These are phyloP conservation scores for Pomatostomus ruficeps DNA, from an alignment of 2,113 vertebrate species.

Conservation along the genomic window DNA sequence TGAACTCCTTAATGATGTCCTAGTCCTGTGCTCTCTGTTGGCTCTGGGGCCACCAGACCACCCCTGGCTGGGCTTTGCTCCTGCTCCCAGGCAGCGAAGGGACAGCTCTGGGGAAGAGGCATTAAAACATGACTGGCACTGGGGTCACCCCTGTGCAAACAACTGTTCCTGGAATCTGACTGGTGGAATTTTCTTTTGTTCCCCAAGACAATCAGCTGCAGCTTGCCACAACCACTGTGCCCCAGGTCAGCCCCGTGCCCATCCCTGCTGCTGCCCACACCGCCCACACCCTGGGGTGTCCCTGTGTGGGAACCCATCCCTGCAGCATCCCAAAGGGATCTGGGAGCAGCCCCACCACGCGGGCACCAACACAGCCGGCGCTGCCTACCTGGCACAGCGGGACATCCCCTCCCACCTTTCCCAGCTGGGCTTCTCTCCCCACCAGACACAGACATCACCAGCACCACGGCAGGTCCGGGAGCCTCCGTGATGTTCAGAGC, in stretches of 20 bases:
- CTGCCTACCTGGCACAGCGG: not conserved
- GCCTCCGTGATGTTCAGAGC: rapidly evolving
- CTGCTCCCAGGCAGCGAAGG: not conserved
- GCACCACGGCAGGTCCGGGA: rapidly evolving
- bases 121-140: not conserved
- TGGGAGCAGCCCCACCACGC: rapidly evolving
- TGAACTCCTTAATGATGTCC: not conserved
- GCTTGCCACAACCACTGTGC: rapidly evolving
- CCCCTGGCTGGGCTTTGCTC: not conserved
- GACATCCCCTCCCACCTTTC: not conserved
- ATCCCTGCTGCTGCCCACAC: rapidly evolving
- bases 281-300: rapidly evolving
- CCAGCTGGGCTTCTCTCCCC: not conserved
- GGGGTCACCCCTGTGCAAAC: not conserved
- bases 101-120: not conserved
- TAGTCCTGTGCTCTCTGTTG: not conserved
- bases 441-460: not conserved
- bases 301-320: not conserved
- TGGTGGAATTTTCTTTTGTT: not conserved
- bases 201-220: not conserved
- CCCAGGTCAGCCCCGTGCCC: rapidly evolving
- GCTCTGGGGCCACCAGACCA: not conserved
- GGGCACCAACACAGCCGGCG: rapidly evolving
- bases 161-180: rapidly evolving
- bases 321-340: not conserved